Conservation (phyloP, 2,888 invertebrate species). For the Atrina japonica region DNA sequence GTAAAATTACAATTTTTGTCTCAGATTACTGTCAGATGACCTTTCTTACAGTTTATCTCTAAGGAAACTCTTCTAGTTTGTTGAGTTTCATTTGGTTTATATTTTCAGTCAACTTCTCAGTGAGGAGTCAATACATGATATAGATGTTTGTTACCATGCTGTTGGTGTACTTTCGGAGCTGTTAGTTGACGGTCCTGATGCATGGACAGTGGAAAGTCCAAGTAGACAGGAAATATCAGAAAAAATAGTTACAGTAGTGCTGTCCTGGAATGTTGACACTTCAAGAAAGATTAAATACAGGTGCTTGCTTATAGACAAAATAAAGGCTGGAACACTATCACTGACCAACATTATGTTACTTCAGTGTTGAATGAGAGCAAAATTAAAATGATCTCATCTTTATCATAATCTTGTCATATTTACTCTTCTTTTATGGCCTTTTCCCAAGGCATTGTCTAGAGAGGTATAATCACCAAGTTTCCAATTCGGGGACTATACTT, state of each 20-base stretch:
- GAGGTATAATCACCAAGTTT: no score
- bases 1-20: no score
- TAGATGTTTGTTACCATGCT: slow-evolving; percentile 20
- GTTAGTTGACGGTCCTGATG: not conserved
- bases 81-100: no score
- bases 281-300: slow-evolving; percentile 14
- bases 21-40: no score
- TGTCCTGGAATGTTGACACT: not conserved
- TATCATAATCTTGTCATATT: not conserved
- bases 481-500: no score
- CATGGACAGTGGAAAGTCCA: slow-evolving; percentile 7
- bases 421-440: no score
- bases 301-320: not conserved
- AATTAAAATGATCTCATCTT: not conserved
- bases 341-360: not conserved
- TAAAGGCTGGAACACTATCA: no score
- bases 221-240: not conserved
- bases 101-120: no score
- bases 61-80: no score
- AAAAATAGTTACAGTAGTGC: not conserved
- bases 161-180: slow-evolving; percentile 6
- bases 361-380: not conserved
- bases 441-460: no score
- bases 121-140: not conserved
- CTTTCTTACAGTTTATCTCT: no score